phyloP scores from a whole-genome alignment of 1,140 invertebrate species.

The Ooceraea biroi region DNA sequence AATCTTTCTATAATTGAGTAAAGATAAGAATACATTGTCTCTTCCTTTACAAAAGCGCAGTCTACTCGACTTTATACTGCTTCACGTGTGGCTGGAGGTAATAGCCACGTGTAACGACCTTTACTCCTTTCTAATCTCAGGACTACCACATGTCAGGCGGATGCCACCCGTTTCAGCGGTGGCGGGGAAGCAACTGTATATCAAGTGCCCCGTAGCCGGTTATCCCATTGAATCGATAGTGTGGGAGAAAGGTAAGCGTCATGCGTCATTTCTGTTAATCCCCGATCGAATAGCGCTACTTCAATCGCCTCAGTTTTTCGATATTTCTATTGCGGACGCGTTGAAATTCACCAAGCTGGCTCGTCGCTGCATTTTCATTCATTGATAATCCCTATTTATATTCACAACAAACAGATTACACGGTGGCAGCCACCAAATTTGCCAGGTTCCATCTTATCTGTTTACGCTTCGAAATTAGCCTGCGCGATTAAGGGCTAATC shows the following conservation, averaged over 20 bases:
- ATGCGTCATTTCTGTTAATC: slow-evolving; percentile 59
- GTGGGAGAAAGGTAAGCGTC: slow-evolving; percentile 89
- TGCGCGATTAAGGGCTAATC: background rate
- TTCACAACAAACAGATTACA: background rate
- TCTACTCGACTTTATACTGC: slow-evolving; percentile 34
- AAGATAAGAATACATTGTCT: no score
- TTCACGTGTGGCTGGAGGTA: no score
- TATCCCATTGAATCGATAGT: slow-evolving; percentile 89
- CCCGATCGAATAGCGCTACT: slow-evolving; percentile 28
- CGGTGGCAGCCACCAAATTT: background rate
- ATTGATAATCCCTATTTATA: slow-evolving; percentile 23
- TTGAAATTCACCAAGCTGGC: slow-evolving; percentile 16
- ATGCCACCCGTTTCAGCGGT: slow-evolving; percentile 90
- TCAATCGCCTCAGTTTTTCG: background rate
- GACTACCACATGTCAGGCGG: slow-evolving; percentile 89
- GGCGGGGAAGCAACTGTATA: slow-evolving; percentile 88
- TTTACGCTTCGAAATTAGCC: slow-evolving; percentile 27
- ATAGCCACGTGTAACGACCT: slow-evolving; percentile 47
- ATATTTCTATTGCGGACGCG: slow-evolving; percentile 31
- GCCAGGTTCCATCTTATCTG: background rate
- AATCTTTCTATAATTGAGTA: no score
- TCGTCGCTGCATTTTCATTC: background rate
- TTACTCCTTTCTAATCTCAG: slow-evolving; percentile 81
- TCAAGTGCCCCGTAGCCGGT: slow-evolving; percentile 91
- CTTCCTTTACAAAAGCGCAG: background rate